Base-by-base conservation (phyloP, 2,888 invertebrate species). In the Celastrina argiolus region DNA sequence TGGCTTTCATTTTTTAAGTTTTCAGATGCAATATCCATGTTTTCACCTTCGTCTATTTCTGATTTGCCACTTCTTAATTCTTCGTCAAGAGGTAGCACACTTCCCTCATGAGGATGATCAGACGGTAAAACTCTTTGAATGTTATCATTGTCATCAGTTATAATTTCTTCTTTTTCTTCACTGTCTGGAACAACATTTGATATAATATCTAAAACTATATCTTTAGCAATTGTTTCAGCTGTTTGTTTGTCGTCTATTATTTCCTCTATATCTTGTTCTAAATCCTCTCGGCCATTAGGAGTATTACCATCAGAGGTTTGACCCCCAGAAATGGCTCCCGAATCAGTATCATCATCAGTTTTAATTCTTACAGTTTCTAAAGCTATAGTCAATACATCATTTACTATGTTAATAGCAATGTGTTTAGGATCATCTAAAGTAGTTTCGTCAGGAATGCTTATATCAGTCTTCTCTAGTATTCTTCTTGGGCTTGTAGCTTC, bases 401-500 rank as follows among this genome's bases (percentile, higher is more conserved):
- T 89, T 3, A 92, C 91, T 41, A 91, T 91, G 70, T 87, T 87
- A 42, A 88, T 82, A 58, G 91, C 91, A 66, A 89, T 82, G 67
- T 84, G 80, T 71, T 88, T 87, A 4, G 89, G 89, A 71, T 90
- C 87, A 67, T 85, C 85, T 61, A 61, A 18, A 66, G 74, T 75
- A 12, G 74, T 73, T 56, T 84, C 82, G 51, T 83, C 82, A 42
- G 78, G 75, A 77, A 78, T 78, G 70, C 74, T 74, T 41, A 70
- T 72, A 67, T 88, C 91, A 80, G 84, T 83, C 82, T 89, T 89
- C 75, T 89, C 89, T 79, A 81, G 80, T 70, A 76, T 77, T 82
- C 84, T 88, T 75, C 84, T 87, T 71, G 91, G 92, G 73, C 92
- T 91, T 73, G 92, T 91, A 45, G 92, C 88, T 80, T 94, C 94